Evolutionary conservation across 2,888 invertebrate species (phyloP).

Genomic region (Eucriotettix oculatus): DNA sequence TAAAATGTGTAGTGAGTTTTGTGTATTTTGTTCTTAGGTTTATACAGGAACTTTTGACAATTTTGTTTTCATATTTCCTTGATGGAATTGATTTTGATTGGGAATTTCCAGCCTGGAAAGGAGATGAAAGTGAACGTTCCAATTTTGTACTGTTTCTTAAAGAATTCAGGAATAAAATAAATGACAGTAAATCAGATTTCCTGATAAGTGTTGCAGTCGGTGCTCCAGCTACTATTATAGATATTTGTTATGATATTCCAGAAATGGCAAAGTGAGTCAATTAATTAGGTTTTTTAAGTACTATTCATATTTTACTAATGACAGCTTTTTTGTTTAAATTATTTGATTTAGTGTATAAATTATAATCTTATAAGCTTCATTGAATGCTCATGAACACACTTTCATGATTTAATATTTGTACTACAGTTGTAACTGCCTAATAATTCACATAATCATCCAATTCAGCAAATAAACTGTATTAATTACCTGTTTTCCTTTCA

Average conservation of each 20-base stretch:
- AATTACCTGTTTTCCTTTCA: no score
- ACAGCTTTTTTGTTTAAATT: no score
- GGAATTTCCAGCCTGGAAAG: slow-evolving; percentile 62
- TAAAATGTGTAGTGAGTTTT: no score
- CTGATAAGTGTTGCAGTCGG: slow-evolving; percentile 63
- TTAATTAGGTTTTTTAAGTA: not conserved
- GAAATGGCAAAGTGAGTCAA: slow-evolving; percentile 51
- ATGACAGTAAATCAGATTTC: slow-evolving; percentile 28
- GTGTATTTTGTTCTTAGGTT: slow-evolving; percentile 26
- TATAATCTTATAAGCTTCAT: no score
- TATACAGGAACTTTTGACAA: slow-evolving; percentile 31
- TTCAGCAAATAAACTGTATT: no score
- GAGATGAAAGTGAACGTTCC: slow-evolving; percentile 38
- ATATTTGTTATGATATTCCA: slow-evolving; percentile 59
- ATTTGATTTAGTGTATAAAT: no score
- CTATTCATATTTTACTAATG: no score
- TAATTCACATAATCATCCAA: no score
- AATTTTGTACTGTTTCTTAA: slow-evolving; percentile 58
- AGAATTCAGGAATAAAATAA: slow-evolving; percentile 52
- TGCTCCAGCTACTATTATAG: slow-evolving; percentile 57
- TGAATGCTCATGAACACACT: no score
- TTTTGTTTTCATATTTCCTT: slow-evolving; percentile 34
- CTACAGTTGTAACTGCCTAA: no score
- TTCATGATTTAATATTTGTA: no score
- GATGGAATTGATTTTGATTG: slow-evolving; percentile 69